Evolutionary conservation across 2,113 vertebrate genomes (phyloP).

Genomic region (Diphyllodes magnificus): DNA sequence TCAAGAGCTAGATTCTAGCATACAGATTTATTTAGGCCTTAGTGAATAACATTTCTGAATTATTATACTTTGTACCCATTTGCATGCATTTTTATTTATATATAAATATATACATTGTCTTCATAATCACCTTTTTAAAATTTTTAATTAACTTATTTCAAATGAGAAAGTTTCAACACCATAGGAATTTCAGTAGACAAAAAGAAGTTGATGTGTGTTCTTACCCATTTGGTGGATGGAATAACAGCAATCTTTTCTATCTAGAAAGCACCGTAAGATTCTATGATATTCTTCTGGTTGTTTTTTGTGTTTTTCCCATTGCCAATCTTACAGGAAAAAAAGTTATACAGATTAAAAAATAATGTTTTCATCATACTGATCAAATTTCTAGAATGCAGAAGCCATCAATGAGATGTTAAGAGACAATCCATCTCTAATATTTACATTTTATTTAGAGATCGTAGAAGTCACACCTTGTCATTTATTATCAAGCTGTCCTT

Average conservation of each 20-base stretch:
- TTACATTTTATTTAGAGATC: neutral
- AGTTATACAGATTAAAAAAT: neutral
- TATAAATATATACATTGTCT: neutral
- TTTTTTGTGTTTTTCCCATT: slow-evolving; percentile 84
- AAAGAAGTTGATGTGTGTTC: neutral
- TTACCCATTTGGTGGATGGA: slow-evolving; percentile 99
- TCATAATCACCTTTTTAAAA: neutral
- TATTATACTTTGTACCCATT: neutral
- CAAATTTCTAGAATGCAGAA: neutral
- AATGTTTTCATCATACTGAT: neutral
- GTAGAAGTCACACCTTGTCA: neutral
- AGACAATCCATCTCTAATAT: neutral
- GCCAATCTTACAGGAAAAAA: slow-evolving; percentile 80
- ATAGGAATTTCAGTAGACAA: neutral
- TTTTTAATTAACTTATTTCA: neutral
- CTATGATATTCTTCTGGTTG: slow-evolving; percentile 90
- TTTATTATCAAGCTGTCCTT: neutral
- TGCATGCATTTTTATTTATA: neutral
- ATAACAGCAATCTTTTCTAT: slow-evolving; percentile 98
- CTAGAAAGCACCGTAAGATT: slow-evolving; percentile 92
- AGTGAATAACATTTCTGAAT: neutral
- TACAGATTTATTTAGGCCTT: neutral
- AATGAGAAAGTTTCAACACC: neutral
- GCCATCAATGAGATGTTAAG: neutral
- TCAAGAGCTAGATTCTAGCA: neutral